These are phyloP conservation scores for Brachionichthys hirsutus DNA, from an alignment of 2,113 vertebrate species.

Conservation along the genomic window DNA sequence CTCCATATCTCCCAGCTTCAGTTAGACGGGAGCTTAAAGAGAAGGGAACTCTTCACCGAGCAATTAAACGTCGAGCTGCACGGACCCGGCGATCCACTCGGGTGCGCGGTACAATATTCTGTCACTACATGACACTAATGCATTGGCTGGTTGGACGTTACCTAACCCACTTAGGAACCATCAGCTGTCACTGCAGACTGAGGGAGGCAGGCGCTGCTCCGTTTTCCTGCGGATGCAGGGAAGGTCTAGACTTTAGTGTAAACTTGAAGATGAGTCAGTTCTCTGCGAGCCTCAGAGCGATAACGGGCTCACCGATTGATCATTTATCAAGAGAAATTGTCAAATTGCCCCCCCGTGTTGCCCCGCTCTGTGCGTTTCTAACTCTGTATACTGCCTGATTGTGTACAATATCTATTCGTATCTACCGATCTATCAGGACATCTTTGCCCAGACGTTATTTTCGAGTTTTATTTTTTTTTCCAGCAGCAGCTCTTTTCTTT, in stretches of 20 bases:
- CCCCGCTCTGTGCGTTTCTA: constrained; percentile 9
- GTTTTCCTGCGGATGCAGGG: too few relatives aligned
- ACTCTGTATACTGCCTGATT: neutral
- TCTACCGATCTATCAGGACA: neutral
- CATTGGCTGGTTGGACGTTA: constrained; percentile 37
- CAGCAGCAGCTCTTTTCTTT: neutral
- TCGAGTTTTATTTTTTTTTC: constrained; percentile 10
- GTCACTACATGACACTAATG: constrained; percentile 48
- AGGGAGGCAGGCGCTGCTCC: constrained; percentile 6
- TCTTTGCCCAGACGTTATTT: constrained; percentile 14
- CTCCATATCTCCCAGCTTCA: constrained; percentile 30
- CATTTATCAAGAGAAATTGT: constrained; percentile 44
- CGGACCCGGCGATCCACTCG: constrained; percentile 37
- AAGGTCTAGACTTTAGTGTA: neutral
- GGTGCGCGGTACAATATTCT: constrained; percentile 23
- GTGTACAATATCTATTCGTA: constrained; percentile 1
- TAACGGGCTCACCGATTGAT: constrained; percentile 60
- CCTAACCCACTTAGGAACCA: constrained; percentile 38
- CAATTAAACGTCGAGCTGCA: constrained; percentile 43
- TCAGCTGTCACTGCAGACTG: constrained; percentile 7
- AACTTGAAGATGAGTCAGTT: constrained; percentile 11
- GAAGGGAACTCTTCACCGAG: constrained; percentile 24
- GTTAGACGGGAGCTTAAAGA: constrained; percentile 31
- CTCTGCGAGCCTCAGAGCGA: constrained; percentile 8
- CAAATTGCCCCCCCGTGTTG: constrained; percentile 21